These are phyloP conservation scores for Drosophila buzzatii DNA, from an alignment of 2,888 invertebrate species.

Conservation along the genomic window DNA sequence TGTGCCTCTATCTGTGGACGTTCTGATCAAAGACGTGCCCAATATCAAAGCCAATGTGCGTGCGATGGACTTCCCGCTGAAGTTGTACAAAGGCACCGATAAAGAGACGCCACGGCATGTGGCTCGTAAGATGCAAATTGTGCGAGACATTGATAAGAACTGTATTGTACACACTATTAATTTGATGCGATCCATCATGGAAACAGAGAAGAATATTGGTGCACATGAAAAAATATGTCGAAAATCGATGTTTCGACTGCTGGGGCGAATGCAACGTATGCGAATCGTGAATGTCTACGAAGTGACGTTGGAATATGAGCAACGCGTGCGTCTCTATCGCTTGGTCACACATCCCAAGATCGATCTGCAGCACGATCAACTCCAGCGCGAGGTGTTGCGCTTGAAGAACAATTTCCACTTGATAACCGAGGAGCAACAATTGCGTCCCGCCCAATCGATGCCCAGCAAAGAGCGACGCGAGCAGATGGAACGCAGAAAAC, in stretches of 20 bases:
- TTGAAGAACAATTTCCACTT: conserved; percentile 76
- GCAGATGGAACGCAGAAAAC: conserved; percentile 26
- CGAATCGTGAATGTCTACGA: conserved; percentile 77
- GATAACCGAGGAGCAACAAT: conserved; percentile 65
- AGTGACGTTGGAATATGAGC: conserved; percentile 67
- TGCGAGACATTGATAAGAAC: conserved; percentile 87
- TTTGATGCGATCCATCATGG: conserved; percentile 86
- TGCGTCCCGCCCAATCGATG: conserved; percentile 27
- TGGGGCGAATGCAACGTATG: conserved; percentile 86
- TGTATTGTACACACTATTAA: conserved; percentile 87
- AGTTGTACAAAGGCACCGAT: conserved; percentile 25
- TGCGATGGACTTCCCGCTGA: conserved; percentile 30
- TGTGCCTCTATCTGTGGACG: conserved; percentile 55
- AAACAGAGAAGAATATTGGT: conserved; percentile 86
- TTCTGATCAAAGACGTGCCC: conserved; percentile 63
- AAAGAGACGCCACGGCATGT: conserved; percentile 74
- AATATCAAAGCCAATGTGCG: conserved; percentile 64
- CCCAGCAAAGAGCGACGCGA: conserved; percentile 40
- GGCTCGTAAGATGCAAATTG: conserved; percentile 88
- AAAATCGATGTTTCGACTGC: conserved; percentile 88
- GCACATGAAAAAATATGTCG: conserved; percentile 87
- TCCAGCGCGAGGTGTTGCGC: conserved; percentile 75
- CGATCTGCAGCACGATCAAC: conserved; percentile 60
- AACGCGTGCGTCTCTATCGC: conserved; percentile 72
- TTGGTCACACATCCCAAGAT: conserved; percentile 83